Conservation (phyloP, 1,140 invertebrate genomes). For the Drosophila takahashii region DNA sequence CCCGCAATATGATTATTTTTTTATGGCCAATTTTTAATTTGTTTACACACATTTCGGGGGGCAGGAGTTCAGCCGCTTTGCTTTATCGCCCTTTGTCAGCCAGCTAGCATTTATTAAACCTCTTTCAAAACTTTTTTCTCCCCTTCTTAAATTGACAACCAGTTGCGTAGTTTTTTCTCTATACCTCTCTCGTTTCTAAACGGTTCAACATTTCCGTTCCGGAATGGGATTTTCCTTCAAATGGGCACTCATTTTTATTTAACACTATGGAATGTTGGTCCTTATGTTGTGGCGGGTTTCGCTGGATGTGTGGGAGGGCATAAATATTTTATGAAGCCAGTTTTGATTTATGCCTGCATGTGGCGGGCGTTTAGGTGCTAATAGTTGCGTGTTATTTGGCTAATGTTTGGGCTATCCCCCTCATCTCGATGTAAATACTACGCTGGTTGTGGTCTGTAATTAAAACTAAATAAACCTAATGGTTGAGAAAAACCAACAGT, state of each 20-base stretch:
- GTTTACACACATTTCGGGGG: conserved; percentile 65
- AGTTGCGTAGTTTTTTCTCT: conserved; percentile 59
- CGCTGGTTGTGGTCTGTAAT: neutral
- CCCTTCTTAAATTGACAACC: conserved; percentile 64
- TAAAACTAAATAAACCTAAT: conserved; percentile 20
- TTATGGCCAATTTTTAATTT: conserved; percentile 81
- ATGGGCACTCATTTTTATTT: conserved; percentile 68
- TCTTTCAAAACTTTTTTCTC: conserved; percentile 22
- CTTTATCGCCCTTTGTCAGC: conserved; percentile 60
- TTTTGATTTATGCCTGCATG: conserved; percentile 66
- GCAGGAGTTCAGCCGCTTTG: neutral
- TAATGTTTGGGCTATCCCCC: conserved; percentile 9
- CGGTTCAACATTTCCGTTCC: conserved; percentile 66
- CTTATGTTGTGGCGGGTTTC: conserved; percentile 9
- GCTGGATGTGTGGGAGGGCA: conserved; percentile 17
- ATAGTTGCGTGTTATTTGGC: conserved; percentile 57
- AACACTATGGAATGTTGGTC: conserved; percentile 45
- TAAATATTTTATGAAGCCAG: conserved; percentile 79
- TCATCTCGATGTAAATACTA: conserved; percentile 10
- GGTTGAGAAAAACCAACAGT: neutral
- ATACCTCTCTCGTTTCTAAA: conserved; percentile 11
- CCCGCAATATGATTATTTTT: conserved; percentile 80
- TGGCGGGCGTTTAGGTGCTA: conserved; percentile 68
- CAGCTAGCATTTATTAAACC: conserved; percentile 38
- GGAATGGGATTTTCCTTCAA: conserved; percentile 49